Evolutionary conservation across 2,797 vertebrate species (phyloP), one percentile per base, ranked within the genome.

Genomic region (Arremon brunneinucha): DNA sequence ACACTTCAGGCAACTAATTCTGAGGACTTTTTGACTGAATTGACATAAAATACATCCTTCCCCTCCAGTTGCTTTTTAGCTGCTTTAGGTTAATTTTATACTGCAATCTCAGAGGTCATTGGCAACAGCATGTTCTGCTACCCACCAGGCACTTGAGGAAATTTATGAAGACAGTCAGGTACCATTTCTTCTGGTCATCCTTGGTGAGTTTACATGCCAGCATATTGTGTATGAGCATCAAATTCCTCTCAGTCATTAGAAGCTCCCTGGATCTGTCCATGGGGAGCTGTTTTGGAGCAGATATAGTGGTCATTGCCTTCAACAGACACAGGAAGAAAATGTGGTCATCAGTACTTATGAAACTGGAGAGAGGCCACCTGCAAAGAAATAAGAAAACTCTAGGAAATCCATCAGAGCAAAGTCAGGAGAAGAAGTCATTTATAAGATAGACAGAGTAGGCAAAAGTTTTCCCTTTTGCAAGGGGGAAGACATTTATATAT

Each of bases 1-100:
- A 95, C 95, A 96, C 95, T 96, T 94, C 93, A 96, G 88, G 94
- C 86, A 95, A 96, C 92, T 95, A 94, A 93, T 96, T 96, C 77
- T 79, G 92, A 94, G 67, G 91, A 89, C 70, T 95, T 96, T 94
- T 96, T 94, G 90, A 95, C 88, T 89, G 94, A 95, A 95, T 94
- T 87, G 94, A 95, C 90, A 79, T 63, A 95, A 96, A 96, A 95
- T 90, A 87, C 94, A 96, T 95, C 94, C 93, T 94, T 96, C 94
- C 85, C 32, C 28, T 95, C 70, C 93, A 84, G 80, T 46, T 93
- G 83, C 56, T 93, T 96, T 93, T 95, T 76, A 87, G 80, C 72
- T 52, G 37, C 18, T 90, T 91, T 87, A 35, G 35, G 92, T 91
- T 96, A 95, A 95, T 96, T 95, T 96, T 89, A 87, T 67, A 76